These are phyloP conservation scores for Mercenaria mercenaria DNA, from an alignment of 1,140 invertebrate species.

Conservation along the genomic window DNA sequence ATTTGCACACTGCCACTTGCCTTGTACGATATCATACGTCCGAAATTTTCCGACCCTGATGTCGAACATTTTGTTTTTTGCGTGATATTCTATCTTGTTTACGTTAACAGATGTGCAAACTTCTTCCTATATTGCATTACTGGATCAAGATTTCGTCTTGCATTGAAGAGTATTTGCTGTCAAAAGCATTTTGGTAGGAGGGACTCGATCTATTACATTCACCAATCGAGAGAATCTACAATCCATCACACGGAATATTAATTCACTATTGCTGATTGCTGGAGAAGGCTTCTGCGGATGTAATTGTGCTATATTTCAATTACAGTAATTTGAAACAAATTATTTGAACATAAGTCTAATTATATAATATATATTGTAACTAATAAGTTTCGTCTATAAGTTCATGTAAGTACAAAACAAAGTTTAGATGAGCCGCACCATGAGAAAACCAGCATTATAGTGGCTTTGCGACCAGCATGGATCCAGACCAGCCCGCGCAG, in stretches of 20 bases:
- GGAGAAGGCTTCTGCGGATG: too few relatives aligned
- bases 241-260: background rate
- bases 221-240: background rate
- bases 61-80: conserved; percentile 71
- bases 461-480: too few relatives aligned
- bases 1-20: conserved; percentile 78
- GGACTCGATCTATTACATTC: background rate
- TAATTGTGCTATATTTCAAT: too few relatives aligned
- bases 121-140: conserved; percentile 81
- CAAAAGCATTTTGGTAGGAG: background rate
- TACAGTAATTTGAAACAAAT: too few relatives aligned
- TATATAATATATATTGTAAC: too few relatives aligned
- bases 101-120: conserved; percentile 80
- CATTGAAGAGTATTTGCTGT: conserved; percentile 49
- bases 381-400: too few relatives aligned
- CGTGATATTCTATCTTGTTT: conserved; percentile 78
- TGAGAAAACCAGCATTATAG: too few relatives aligned
- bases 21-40: conserved; percentile 63
- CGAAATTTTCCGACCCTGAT: conserved; percentile 56
- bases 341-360: too few relatives aligned
- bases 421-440: too few relatives aligned
- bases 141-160: conserved; percentile 75
- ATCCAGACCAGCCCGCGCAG: too few relatives aligned
- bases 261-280: too few relatives aligned
- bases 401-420: too few relatives aligned